These are phyloP conservation scores for Hydractinia echinata DNA, from an alignment of 30 jellyfish, hydroid and myxozoan species.

Conservation along the genomic window DNA sequence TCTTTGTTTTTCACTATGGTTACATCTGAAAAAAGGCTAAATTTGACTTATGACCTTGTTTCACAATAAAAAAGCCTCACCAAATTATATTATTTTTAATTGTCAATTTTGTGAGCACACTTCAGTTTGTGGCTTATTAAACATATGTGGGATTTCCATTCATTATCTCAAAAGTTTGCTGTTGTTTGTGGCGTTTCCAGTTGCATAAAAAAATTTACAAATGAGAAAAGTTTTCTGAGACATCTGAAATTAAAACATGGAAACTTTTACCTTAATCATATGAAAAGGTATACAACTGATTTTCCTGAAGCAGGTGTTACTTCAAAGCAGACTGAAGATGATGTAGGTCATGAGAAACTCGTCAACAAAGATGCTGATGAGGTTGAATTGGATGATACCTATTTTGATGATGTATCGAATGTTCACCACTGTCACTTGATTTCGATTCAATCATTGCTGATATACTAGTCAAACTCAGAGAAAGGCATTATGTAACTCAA, in stretches of 20 bases:
- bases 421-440: neutral
- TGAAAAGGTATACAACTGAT: neutral
- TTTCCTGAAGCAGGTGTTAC: neutral
- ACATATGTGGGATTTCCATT: neutral
- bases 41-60: no score
- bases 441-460: neutral
- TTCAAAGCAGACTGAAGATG: neutral
- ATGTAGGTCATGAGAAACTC: neutral
- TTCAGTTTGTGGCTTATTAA: neutral
- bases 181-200: constrained; percentile 10
- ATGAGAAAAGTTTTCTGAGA: neutral
- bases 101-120: constrained; percentile 7
- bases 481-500: no score
- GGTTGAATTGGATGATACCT: no score
- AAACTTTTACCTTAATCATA: neutral
- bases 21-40: no score
- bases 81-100: no score
- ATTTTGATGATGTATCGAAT: neutral
- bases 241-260: constrained; percentile 4
- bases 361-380: no score
- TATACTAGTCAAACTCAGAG: no score
- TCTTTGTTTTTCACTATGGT: no score
- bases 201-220: neutral
- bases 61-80: no score
- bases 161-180: neutral